phyloP scores from a whole-genome alignment of 2,113 vertebrate genomes.

The Mus spicilegus region DNA sequence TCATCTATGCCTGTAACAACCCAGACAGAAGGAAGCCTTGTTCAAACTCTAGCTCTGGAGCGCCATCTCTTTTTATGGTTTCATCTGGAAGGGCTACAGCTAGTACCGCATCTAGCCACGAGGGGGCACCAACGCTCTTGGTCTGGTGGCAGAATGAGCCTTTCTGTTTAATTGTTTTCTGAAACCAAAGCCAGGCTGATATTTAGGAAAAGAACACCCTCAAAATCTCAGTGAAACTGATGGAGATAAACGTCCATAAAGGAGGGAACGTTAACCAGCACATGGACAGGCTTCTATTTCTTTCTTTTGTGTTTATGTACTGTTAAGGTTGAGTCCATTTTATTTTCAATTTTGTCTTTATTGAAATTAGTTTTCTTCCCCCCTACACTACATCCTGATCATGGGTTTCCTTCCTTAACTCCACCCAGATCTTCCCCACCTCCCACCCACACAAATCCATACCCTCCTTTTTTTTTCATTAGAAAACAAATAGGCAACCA shows the following conservation, averaged over 20 bases:
- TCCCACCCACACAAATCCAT: not conserved
- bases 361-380: not conserved
- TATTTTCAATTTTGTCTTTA: not conserved
- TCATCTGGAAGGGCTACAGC: not conserved
- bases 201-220: constrained; percentile 37
- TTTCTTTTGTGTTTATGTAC: not conserved
- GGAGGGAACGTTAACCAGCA: not conserved
- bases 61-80: not conserved
- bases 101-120: constrained; percentile 35
- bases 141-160: not conserved
- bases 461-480: not conserved
- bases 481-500: not conserved
- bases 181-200: constrained; percentile 38
- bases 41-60: not conserved
- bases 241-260: not conserved
- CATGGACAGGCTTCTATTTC: not conserved
- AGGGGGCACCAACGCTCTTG: constrained; percentile 62
- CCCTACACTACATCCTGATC: not conserved
- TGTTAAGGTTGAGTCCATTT: not conserved
- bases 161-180: constrained; percentile 51
- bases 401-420: not conserved
- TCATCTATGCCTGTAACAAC: not conserved
- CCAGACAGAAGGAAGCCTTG: not conserved
- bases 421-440: not conserved
- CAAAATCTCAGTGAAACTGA: constrained; percentile 45